Base-by-base conservation (phyloP, 2,113 vertebrate species). In the Ailuropoda melanoleuca region DNA sequence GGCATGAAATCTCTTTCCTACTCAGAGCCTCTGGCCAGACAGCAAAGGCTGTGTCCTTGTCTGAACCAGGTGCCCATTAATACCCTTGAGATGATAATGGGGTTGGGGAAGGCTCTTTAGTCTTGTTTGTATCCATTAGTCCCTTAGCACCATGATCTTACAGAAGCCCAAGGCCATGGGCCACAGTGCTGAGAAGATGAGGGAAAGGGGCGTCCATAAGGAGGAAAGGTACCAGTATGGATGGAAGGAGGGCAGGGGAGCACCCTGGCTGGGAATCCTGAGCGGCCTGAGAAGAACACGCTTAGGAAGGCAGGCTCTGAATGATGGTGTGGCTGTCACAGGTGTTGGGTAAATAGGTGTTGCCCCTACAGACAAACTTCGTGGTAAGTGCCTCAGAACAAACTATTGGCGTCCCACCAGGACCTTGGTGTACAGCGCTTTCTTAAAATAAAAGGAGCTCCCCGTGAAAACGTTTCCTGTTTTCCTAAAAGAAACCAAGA, bases 401-500 rank as follows among this genome's bases (percentile, higher is more conserved):
- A 86, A 21, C 56, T 4, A 17, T 4, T 11, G 23, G 39, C 24
- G 4, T 78, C 14, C 46, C 81, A 17, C 23, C 8, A 46, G 93
- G 56, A 77, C 14, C 6, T 34, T 18, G 4, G 3, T 50, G 21
- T 3, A 0, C 0, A 8, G 39, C 3, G 50, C 37, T 62, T 8
- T 10, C 43, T 10, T 29, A 29, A 26, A 0, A 18, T 29, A 29
- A 26, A 0, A 18, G 1, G 0, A 23, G 50, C 15, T 48, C 60
- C 14, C 17, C 55, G 0, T 8, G 90, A 90, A 93, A 97, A 96
- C 43, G 0, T 19, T 89, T 34, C 64, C 75, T 88, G 66, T 97
- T 88, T 96, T 98, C 95, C 80, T 97, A 72, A 82, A 82, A 3
- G 5, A 2, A 92, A 89, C 93, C 91, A 90, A 97, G 56, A 98